Base-by-base conservation (phyloP, 1,140 invertebrate species). In the Aphelinus atriplicis region DNA sequence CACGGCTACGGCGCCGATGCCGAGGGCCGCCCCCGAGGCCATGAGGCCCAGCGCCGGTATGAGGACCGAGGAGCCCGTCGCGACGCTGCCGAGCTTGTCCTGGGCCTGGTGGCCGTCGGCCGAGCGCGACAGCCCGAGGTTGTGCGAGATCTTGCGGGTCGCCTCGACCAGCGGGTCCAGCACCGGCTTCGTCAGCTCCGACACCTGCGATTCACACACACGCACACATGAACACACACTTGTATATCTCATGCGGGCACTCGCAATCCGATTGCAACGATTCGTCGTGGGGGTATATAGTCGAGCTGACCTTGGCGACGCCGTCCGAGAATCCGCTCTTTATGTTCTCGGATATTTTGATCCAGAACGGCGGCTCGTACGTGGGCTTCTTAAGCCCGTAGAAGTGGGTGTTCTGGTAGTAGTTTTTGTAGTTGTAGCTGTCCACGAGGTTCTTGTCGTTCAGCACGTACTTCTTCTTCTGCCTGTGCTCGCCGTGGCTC, bases 21-120 rank as follows among this genome's bases (percentile, higher is more conserved):
- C 93, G 3, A 95, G 86, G 6, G 94, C 93, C 9, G 94, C 93
- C 3, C 94, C 94, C 1, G 94, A 93, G 42, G 93, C 94, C 73
- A 95, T 92, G 1, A 94, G 85, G 7, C 93, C 93, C 26, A 94
- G 83, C 3, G 93, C 93, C 45, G 93, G 93, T n/a, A 94, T 86
- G 68, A 94, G 88, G 0, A 92, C 91, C 0, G 91, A 90, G 0
- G 87, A 85, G 2, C 89, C 89, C 0, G 87, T 79, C 0, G 74
- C 88, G 0, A 91, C 89, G 5, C 91, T 88, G 1, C 92, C 93
- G n/a, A 94, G 88, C 81, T 93, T 94, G 78, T 95, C 91, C 82
- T 93, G 90, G 3, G 92, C 90, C n/a, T 88, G 82, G 58, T 89
- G 83, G 42, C 83, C 80, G 0, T 56, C 55, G 1, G 55, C 64